These are phyloP conservation scores for Clarias fuscus DNA, from an alignment of 2,797 vertebrate genomes.

Conservation along the genomic window DNA sequence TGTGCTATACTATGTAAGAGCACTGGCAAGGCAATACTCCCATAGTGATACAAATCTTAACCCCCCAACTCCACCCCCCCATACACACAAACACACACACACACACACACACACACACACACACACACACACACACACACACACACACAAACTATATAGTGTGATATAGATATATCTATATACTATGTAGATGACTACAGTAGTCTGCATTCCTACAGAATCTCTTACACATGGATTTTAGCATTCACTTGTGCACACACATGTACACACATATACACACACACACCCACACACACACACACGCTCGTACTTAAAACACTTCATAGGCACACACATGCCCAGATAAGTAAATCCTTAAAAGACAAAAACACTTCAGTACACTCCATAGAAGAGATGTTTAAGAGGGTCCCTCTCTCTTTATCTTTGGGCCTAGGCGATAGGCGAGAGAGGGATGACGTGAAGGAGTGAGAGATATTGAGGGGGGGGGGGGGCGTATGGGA, in stretches of 20 bases:
- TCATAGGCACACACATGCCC: conserved; percentile 10
- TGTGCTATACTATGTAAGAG: conserved; percentile 58
- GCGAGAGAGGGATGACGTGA: conserved; percentile 33
- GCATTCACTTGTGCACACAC: conserved; percentile 12
- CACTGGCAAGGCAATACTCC: conserved; percentile 61
- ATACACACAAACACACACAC: conserved; percentile 6
- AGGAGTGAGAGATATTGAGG: conserved; percentile 17
- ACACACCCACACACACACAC: conserved; percentile 24
- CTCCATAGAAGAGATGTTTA: conserved; percentile 47
- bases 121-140: conserved; percentile 24
- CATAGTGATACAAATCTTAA: conserved; percentile 58
- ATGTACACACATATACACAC: conserved; percentile 26
- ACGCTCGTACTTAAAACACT: conserved; percentile 39
- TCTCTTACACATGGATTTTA: conserved; percentile 23
- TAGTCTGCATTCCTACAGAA: conserved; percentile 38
- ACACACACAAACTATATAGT: conserved; percentile 23
- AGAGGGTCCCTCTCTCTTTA: conserved; percentile 30
- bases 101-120: conserved; percentile 18
- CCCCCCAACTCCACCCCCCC: conserved; percentile 14
- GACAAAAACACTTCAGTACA: conserved; percentile 46
- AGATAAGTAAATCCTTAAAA: conserved; percentile 48
- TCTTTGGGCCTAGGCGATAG: conserved; percentile 16
- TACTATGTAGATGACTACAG: conserved; percentile 28
- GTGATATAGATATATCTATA: too few relatives aligned
- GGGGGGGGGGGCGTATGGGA: conserved; percentile 11